Base-by-base conservation (phyloP, 1,140 invertebrate genomes). In the Chironomus tepperi region DNA sequence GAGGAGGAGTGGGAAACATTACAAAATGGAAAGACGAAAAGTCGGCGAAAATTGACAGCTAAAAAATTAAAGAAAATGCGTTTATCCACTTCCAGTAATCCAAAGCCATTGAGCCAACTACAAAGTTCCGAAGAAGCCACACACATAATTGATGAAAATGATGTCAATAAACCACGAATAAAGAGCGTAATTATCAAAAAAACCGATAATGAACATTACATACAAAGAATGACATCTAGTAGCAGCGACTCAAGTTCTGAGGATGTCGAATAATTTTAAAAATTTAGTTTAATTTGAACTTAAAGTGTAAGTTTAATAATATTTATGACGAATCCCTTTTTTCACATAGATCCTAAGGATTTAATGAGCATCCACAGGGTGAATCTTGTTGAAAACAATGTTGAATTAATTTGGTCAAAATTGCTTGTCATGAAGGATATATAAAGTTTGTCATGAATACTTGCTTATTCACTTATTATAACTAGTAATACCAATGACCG, bases 161-260 rank as follows among this genome's bases (percentile, higher is more conserved):
- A 3, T 70, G 65, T 19, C 9, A n/a, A 57, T 57, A 10, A 57
- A 7, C 18, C 65, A 19, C 3, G 10, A 19, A 19, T 70, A 18
- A 70, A 70, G 7, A 70, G 65, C 10, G 65, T 70, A 70, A 70
- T 70, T 10, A 70, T 70, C 9, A 70, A 70, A 19, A 70, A 70
- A 70, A 9, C 16, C 7, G 65, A 70, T 21, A 21, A 70, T 19
- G 15, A 70, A 21, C 16, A 70, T 12, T 19, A 19, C 18, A 70
- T 70, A 57, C 47, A 57, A 15, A 57, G 15, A 10, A n/a, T 57
- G 47, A 57, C 12, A 5, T 12, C 12, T 5, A 57, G 12, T 15
- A 57, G 47, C 47, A n/a, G 12, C n/a, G 47, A 57, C 1, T 57
- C 12, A 15, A 57, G 10, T 15, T 57, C n/a, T 12, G n/a, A n/a